Conservation (phyloP, 2,113 vertebrate genomes). For the Pipa parva region DNA sequence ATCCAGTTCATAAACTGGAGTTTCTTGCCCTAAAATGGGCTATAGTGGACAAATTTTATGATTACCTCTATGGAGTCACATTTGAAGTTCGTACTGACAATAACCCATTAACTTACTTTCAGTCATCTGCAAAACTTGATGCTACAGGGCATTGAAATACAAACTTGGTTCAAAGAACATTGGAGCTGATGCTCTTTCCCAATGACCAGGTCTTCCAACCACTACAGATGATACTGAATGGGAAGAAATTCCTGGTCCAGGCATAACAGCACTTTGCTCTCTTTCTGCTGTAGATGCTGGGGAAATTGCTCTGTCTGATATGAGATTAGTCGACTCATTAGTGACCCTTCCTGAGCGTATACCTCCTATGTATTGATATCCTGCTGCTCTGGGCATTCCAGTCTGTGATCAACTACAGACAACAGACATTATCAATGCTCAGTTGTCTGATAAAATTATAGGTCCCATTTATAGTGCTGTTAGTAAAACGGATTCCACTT, state of each 20-base stretch:
- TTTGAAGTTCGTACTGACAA: conserved; percentile 12
- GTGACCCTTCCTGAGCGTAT: neutral
- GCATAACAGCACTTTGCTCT: neutral
- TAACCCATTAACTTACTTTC: conserved; percentile 24
- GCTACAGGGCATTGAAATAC: conserved; percentile 13
- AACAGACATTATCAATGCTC: neutral
- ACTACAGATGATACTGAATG: neutral
- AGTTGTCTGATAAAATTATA: neutral
- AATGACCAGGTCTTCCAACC: too few species aligned
- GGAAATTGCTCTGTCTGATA: too few species aligned
- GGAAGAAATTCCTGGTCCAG: neutral
- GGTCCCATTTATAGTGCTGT: neutral
- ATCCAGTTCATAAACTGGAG: too few species aligned
- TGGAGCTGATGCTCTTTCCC: neutral
- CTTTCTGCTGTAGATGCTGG: neutral
- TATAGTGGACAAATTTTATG: conserved; percentile 8
- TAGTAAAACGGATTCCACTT: neutral
- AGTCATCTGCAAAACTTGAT: conserved; percentile 8
- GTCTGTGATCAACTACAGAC: neutral
- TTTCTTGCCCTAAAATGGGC: conserved; percentile 1
- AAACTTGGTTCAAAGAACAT: neutral
- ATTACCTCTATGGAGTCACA: conserved; percentile 12
- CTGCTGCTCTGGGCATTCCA: neutral
- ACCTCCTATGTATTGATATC: neutral
- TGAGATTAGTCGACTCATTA: neutral